Percentiles rank a stretch among this genome's conserved stretches.
phyloP scores from a whole-genome alignment of 2,888 invertebrate species.

The Silvanus unidentatus region DNA sequence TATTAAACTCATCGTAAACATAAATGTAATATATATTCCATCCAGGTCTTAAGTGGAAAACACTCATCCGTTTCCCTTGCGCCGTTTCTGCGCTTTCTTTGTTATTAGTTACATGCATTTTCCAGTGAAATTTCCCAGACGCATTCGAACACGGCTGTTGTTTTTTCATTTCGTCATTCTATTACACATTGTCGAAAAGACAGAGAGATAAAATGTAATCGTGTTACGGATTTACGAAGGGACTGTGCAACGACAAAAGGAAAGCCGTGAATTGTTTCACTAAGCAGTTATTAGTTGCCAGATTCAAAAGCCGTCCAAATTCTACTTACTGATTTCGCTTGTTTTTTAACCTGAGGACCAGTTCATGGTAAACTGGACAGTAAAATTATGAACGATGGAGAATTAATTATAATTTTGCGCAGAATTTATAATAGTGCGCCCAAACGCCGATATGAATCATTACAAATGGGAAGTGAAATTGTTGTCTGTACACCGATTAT shows the following conservation, averaged over 20 bases:
- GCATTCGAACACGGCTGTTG: conserved; percentile 5
- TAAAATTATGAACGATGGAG: no score
- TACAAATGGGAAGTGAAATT: no score
- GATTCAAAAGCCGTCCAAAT: conserved; percentile 18
- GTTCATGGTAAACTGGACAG: no score
- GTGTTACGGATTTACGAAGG: conserved; percentile 9
- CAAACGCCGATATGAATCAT: no score
- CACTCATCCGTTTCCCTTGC: conserved; percentile 24
- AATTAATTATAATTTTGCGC: no score
- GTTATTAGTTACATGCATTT: conserved; percentile 19
- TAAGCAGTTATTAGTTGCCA: conserved; percentile 27
- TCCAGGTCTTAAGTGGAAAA: conserved; percentile 25
- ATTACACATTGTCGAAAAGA: conserved; percentile 8
- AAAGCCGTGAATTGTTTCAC: conserved; percentile 27
- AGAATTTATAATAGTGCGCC: no score
- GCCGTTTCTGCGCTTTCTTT: conserved; percentile 22
- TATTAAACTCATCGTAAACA: conserved; percentile 21
- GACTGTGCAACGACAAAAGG: conserved; percentile 21
- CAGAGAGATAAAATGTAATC: conserved; percentile 7
- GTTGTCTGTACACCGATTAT: no score
- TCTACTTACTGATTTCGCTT: conserved; percentile 2
- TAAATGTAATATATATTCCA: conserved; percentile 27
- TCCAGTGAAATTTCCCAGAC: conserved; percentile 19
- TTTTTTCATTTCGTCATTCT: conserved; percentile 5
- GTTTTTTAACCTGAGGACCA: no score